These are phyloP conservation scores for Eriocheir sinensis DNA, from an alignment of 1,140 invertebrate species.

Conservation along the genomic window DNA sequence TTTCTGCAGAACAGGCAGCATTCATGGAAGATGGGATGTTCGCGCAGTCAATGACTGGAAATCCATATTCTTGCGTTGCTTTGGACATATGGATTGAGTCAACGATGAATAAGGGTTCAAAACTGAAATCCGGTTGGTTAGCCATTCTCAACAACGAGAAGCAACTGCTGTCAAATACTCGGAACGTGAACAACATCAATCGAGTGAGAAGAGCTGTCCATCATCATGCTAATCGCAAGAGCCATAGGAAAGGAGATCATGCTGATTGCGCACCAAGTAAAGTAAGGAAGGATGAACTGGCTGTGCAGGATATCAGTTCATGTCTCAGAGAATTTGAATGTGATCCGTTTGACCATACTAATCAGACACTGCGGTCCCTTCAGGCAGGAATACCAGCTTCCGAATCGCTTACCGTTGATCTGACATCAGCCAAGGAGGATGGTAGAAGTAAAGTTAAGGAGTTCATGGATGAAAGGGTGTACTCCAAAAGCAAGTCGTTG, in stretches of 20 bases:
- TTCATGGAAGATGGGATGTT: constrained; percentile 26
- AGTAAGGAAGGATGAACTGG: neutral
- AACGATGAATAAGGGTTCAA: no score
- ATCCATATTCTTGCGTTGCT: constrained; percentile 7
- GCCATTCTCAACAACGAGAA: constrained; percentile 18
- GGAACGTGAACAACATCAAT: no score
- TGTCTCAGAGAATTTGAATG: no score
- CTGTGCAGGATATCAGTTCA: neutral
- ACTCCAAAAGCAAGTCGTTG: no score
- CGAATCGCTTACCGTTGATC: no score
- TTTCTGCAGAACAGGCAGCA: neutral
- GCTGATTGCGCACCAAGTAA: constrained; percentile 18
- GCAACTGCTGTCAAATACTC: constrained; percentile 16
- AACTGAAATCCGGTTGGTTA: no score
- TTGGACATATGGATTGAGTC: neutral
- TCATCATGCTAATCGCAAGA: constrained; percentile 7
- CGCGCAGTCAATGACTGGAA: no score
- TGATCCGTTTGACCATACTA: no score
- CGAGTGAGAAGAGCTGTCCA: neutral
- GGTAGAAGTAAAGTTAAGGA: no score
- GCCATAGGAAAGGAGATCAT: neutral
- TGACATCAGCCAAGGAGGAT: no score
- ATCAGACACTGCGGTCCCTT: neutral
- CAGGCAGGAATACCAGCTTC: neutral
- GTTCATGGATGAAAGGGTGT: no score